Percentiles rank a stretch among this genome's conserved stretches.
These are phyloP conservation scores for Pachycephus smyrnensis DNA, from an alignment of 2,888 invertebrate genomes.

Conservation along the genomic window DNA sequence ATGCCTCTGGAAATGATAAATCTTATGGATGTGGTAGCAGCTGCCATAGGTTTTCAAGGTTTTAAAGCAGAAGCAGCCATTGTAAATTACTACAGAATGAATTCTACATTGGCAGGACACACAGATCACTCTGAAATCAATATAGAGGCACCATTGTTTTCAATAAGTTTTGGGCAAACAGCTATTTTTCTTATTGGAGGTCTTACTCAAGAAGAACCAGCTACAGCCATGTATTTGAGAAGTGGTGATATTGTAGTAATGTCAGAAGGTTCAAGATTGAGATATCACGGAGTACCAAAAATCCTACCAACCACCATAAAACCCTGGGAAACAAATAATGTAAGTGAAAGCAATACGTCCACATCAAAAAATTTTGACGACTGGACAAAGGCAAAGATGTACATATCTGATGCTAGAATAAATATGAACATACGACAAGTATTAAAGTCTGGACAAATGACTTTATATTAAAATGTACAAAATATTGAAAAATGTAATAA, in stretches of 20 bases:
- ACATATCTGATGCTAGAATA: constrained; percentile 76
- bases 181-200: constrained; percentile 96
- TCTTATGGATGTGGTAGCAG: constrained; percentile 76
- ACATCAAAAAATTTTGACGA: constrained; percentile 33
- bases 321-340: constrained; percentile 68
- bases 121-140: constrained; percentile 94
- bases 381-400: constrained; percentile 50
- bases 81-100: constrained; percentile 94
- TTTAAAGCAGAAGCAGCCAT: constrained; percentile 93
- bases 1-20: constrained; percentile 82
- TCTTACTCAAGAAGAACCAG: constrained; percentile 74
- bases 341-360: constrained; percentile 10
- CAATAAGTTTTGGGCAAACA: constrained; percentile 95
- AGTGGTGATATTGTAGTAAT: constrained; percentile 95
- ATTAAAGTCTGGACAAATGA: constrained; percentile 72
- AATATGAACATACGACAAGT: constrained; percentile 97
- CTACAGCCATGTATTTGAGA: constrained; percentile 79
- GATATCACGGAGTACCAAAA: constrained; percentile 95
- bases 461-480: constrained; percentile 48
- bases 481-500: neutral
- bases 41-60: constrained; percentile 70
- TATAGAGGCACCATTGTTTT: constrained; percentile 88
- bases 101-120: constrained; percentile 93
- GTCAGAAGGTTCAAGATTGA: constrained; percentile 85
- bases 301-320: constrained; percentile 72